Evolutionary conservation across 2,797 vertebrate genomes (phyloP).

Genomic region (Parambassis ranga): DNA sequence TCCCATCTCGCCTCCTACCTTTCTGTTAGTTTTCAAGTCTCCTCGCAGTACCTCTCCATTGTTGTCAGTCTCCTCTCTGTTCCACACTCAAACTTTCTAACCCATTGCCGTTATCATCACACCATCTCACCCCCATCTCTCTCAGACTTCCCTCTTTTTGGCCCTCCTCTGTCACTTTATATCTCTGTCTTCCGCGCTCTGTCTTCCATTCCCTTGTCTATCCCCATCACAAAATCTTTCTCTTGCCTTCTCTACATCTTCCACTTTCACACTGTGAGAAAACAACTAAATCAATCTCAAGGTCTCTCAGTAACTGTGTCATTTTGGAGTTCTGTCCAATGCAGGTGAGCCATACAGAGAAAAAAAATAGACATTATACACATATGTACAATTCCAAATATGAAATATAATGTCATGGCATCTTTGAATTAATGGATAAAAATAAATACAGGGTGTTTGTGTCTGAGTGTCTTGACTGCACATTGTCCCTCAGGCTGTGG

Average conservation of each 20-base stretch:
- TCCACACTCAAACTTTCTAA: constrained; percentile 15
- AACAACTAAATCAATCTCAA: constrained; percentile 34
- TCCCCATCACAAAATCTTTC: constrained; percentile 32
- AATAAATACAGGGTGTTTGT: not conserved
- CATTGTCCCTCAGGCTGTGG: constrained; percentile 24
- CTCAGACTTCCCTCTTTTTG: constrained; percentile 10
- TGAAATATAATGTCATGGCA: too few relatives aligned
- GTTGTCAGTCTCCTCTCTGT: constrained; percentile 1
- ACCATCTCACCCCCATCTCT: constrained; percentile 4
- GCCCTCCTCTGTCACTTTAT: constrained; percentile 41
- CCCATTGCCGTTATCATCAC: constrained; percentile 17
- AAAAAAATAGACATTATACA: not conserved
- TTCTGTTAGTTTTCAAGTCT: not conserved
- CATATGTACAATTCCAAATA: not conserved
- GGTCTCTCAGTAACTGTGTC: not conserved
- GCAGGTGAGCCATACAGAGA: not conserved
- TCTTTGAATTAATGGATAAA: not conserved
- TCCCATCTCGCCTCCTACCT: not conserved
- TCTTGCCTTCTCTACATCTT: constrained; percentile 25
- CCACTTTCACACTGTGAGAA: constrained; percentile 9
- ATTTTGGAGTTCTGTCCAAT: constrained; percentile 5
- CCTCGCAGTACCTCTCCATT: not conserved
- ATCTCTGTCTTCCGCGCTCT: constrained; percentile 18
- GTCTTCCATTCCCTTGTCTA: constrained; percentile 32
- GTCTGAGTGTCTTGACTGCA: not conserved